Conservation (phyloP, 2,888 invertebrate genomes). For the Blera fallax region DNA sequence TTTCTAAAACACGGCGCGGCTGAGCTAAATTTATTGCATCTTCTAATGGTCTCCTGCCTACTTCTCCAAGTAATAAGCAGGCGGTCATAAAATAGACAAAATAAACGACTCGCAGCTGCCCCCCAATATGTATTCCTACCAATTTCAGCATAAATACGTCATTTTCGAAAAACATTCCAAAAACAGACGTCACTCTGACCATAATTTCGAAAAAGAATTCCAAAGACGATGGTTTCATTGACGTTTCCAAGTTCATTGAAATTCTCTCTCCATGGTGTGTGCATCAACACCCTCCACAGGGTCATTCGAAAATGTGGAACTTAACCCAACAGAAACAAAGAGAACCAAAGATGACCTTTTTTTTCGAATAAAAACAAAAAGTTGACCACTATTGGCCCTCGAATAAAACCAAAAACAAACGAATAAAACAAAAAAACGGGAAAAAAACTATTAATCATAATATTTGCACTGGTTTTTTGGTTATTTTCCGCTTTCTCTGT, state of each 20-base stretch:
- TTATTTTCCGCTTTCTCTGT: neutral
- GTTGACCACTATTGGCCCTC: neutral
- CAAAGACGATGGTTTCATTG: neutral
- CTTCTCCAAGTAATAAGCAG: neutral
- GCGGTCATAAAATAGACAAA: too few relatives aligned
- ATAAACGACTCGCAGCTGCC: neutral
- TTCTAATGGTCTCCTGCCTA: neutral
- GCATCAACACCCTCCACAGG: neutral
- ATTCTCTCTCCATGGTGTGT: neutral
- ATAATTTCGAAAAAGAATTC: neutral
- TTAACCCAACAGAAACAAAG: neutral
- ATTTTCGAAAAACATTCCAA: neutral
- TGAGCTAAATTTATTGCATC: too few relatives aligned
- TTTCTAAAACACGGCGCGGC: neutral
- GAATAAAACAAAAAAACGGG: neutral
- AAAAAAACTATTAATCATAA: constrained; percentile 14
- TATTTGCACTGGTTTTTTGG: neutral
- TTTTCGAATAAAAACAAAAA: neutral
- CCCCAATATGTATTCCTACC: neutral
- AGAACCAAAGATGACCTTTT: neutral
- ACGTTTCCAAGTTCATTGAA: neutral
- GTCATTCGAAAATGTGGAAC: neutral
- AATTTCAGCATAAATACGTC: neutral
- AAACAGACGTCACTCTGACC: neutral
- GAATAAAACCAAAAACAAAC: neutral